Base-by-base conservation (phyloP, 1,140 invertebrate genomes). In the Drosophila mauritiana region DNA sequence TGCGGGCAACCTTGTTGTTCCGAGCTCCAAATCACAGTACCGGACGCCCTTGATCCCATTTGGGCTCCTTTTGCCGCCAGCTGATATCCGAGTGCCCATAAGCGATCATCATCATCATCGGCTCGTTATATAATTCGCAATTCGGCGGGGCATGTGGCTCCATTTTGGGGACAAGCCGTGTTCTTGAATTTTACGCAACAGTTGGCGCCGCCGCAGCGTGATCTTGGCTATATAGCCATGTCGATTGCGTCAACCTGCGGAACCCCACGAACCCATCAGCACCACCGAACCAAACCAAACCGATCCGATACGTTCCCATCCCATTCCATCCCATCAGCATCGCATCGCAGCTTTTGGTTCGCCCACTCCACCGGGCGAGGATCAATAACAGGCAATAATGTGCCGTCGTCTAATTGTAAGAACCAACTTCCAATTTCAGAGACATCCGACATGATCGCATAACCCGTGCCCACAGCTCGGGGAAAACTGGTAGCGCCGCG, bases 181-280 rank as follows among this genome's bases (percentile, higher is more conserved):
- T 83, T 86, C 82, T 86, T 86, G 82, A 86, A 85, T 88, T 88
- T 86, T 88, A 86, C 82, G 82, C 82, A 86, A 88, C 82, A 88
- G 85, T 86, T 86, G 83, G 83, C 83, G 79, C 82, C 77, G 85
- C 64, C 59, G 67, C 84, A 76, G 76, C 62, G 64, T 73, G 82
- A 80, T 85, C 82, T 74, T 81, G 81, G 67, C 68, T 57, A 64
- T 70, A 62, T 55, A 3, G 43, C 56, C 10, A 34, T 4, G 42
- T 22, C 54, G 78, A 85, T 85, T 82, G 78, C 82, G 83, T 88
- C 83, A 88, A 88, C 83, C 83, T 88, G 83, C 72, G 65, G 49
- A 22, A 22, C 20, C 20, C 20, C 20, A 22, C 20, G 49, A 45
- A 17, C 43, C 52, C 17, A 48, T 36, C 63, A 3, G 46, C 48